These are phyloP conservation scores for Cossypha heuglini DNA, from an alignment of 2,797 vertebrate species.

Conservation along the genomic window DNA sequence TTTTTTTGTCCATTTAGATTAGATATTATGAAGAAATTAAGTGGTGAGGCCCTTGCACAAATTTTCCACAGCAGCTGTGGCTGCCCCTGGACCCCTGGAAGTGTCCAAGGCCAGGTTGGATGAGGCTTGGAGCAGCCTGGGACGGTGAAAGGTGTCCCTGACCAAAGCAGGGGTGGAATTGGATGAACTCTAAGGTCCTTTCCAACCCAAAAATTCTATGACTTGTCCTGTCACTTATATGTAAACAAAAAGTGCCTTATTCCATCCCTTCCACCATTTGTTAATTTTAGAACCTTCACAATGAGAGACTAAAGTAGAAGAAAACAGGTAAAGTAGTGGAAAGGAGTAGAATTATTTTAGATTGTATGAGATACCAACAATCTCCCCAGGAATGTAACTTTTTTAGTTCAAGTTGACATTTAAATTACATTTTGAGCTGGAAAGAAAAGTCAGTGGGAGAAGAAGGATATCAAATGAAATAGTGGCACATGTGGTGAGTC, in stretches of 20 bases:
- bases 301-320: not conserved
- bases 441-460: slow-evolving; percentile 61
- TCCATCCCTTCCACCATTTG: not conserved
- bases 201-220: not conserved
- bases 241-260: not conserved
- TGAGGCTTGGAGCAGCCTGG: rapidly evolving
- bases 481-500: slow-evolving; percentile 60
- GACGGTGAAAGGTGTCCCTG: rapidly evolving
- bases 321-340: not conserved
- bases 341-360: not conserved
- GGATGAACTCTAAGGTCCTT: not conserved
- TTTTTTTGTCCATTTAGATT: not conserved
- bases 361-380: not conserved
- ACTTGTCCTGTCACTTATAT: not conserved
- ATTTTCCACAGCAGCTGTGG: not conserved
- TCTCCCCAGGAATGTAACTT: not conserved
- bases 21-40: not conserved
- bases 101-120: not conserved
- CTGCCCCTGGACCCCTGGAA: not conserved
- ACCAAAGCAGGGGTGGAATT: rapidly evolving
- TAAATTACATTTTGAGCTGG: slow-evolving; percentile 50
- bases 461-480: slow-evolving; percentile 54
- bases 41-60: rapidly evolving
- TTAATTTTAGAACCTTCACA: not conserved
- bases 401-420: slow-evolving; percentile 57